Evolutionary conservation across 2,113 vertebrate genomes (phyloP).

Genomic region (Pheucticus melanocephalus): DNA sequence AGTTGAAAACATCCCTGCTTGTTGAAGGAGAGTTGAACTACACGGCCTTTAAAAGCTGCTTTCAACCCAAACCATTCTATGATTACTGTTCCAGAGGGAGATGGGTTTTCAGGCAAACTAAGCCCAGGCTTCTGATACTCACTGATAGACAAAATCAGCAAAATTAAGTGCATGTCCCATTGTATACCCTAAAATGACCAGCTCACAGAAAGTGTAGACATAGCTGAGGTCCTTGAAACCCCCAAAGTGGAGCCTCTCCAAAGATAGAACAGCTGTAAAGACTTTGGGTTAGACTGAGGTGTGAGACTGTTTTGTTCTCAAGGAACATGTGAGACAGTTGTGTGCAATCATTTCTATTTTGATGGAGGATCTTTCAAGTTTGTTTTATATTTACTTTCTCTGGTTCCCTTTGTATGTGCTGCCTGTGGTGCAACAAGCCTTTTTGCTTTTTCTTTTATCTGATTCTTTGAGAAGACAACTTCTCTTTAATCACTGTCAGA

Average conservation of each 20-base stretch:
- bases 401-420: background rate
- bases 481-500: constrained; percentile 50
- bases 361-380: background rate
- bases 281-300: background rate
- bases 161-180: background rate
- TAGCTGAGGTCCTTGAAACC: background rate
- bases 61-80: background rate
- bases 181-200: background rate
- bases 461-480: constrained; percentile 19
- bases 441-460: constrained; percentile 23
- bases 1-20: background rate
- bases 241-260: background rate
- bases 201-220: background rate
- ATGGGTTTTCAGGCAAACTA: background rate
- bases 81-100: background rate
- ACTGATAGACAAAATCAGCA: background rate
- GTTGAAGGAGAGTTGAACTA: background rate
- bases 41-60: background rate
- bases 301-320: background rate
- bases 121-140: background rate
- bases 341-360: background rate
- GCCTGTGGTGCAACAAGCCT: background rate
- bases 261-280: background rate
- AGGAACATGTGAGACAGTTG: background rate
- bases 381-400: background rate